Conservation (phyloP, 2,797 vertebrate genomes). For the Heteromormyrus szaboi region DNA sequence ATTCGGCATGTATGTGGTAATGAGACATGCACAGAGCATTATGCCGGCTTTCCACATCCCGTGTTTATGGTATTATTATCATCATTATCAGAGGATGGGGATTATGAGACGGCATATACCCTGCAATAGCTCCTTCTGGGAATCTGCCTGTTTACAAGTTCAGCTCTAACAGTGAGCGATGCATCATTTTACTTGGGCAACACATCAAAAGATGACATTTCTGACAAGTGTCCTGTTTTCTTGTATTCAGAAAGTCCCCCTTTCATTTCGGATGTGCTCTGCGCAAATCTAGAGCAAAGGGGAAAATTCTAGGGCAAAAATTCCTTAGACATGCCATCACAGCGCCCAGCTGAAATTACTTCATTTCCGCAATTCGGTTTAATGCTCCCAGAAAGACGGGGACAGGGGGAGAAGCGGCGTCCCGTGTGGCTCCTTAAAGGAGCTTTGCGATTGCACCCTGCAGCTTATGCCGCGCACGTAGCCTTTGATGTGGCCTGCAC, state of each 20-base stretch:
- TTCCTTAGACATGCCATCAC: constrained; percentile 29
- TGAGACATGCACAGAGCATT: background rate
- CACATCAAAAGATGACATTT: constrained; percentile 7
- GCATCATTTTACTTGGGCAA: background rate
- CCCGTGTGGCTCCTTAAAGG: background rate
- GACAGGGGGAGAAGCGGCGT: background rate
- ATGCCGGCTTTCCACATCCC: background rate
- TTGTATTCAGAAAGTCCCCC: background rate
- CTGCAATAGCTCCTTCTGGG: background rate
- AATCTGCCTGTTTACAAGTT: background rate
- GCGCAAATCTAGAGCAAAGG: background rate
- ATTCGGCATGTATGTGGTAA: background rate
- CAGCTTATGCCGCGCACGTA: background rate
- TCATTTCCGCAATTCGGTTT: constrained; percentile 18
- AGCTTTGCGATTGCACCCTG: background rate
- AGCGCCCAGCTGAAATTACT: constrained; percentile 17
- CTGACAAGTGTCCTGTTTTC: background rate
- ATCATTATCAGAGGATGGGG: background rate
- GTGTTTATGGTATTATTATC: background rate
- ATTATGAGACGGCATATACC: background rate
- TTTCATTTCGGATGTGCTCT: background rate
- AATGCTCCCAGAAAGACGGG: background rate
- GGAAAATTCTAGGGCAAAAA: constrained; percentile 15
- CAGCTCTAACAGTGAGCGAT: background rate
- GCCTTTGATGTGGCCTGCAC: background rate